Base-by-base conservation (phyloP, 2,888 invertebrate genomes). In the Pyrrhia umbra region DNA sequence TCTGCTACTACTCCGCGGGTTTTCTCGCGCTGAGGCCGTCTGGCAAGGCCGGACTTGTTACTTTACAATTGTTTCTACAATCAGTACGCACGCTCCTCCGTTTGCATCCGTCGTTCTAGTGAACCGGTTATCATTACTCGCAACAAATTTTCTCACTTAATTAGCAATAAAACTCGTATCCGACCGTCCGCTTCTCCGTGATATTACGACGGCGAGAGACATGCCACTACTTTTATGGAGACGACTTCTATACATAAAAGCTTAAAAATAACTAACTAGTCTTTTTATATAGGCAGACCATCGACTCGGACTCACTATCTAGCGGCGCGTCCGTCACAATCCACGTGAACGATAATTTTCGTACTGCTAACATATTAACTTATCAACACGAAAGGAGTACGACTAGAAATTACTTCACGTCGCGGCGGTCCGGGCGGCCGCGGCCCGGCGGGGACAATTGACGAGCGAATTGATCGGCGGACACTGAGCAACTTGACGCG, bases 321-420 rank as follows among this genome's bases (percentile, higher is more conserved):
- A 80, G 80, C 83, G 83, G 74, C 85, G 87, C 85, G 80, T 79
- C 83, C 81, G 79, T 79, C 81, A 75, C 78, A 73, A 77, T 79
- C 72, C 79, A 73, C 89, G 89, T 85, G 89, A 83, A 81, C 81
- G 50, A 88, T 92, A 94, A 93, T 92, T 92, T 90, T 90, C 93
- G 94, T 92, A 93, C 94, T 94, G 93, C 94, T 91, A 84, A 90
- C 92, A 92, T 91, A 90, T 94, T 94, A 88, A 92, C 62, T 77
- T 74, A 85, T 90, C 90, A 94, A 94, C 90, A 91, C 93, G 94
- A 83, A 87, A 93, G 93, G 94, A 94, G 94, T 93, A 92, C 94
- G 92, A 92, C 87, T 88, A 88, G 90, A 92, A 91, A 92, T 92
- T 92, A 92, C 81, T 81, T 84, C 88, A 79, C 78, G 78, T 54